phyloP scores from a whole-genome alignment of 2,113 vertebrate species.

The Anoplopoma fimbria region DNA sequence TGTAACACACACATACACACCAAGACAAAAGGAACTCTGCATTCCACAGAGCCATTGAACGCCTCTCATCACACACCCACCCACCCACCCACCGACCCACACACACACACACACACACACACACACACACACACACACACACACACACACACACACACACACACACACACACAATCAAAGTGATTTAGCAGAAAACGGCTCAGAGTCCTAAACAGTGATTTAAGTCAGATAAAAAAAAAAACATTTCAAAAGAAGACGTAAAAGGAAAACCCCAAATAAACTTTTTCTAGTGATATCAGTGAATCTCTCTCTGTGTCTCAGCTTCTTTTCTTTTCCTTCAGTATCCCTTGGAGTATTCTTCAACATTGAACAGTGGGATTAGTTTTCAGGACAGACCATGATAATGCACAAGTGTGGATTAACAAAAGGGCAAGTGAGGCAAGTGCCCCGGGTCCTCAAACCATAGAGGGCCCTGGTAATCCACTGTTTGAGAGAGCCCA shows the following conservation, averaged over 20 bases:
- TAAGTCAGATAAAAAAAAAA: neutral
- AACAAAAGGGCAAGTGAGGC: neutral
- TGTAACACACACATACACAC: slow-evolving; percentile 17
- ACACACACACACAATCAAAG: slow-evolving; percentile 3
- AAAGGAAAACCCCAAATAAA: neutral
- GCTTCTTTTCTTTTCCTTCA: slow-evolving; percentile 1
- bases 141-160: neutral
- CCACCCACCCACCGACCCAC: neutral
- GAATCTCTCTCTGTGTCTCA: neutral
- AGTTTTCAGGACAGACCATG: slow-evolving; percentile 22
- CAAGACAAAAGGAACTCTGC: slow-evolving; percentile 58
- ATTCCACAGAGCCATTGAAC: slow-evolving; percentile 44
- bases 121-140: neutral
- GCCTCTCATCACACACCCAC: neutral
- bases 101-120: slow-evolving; percentile 3
- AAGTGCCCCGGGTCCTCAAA: neutral
- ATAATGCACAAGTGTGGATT: slow-evolving; percentile 54
- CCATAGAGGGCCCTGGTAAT: slow-evolving; percentile 8
- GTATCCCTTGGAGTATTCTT: neutral
- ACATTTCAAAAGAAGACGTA: neutral
- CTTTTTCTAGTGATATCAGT: neutral
- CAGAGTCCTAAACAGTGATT: neutral
- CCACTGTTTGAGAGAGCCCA: neutral
- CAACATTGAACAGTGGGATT: slow-evolving; percentile 3
- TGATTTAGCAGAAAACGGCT: slow-evolving; percentile 43